Evolutionary conservation across 1,140 invertebrate species (phyloP), one percentile per base, ranked within the genome.

Genomic region (Dufourea novaeangliae): DNA sequence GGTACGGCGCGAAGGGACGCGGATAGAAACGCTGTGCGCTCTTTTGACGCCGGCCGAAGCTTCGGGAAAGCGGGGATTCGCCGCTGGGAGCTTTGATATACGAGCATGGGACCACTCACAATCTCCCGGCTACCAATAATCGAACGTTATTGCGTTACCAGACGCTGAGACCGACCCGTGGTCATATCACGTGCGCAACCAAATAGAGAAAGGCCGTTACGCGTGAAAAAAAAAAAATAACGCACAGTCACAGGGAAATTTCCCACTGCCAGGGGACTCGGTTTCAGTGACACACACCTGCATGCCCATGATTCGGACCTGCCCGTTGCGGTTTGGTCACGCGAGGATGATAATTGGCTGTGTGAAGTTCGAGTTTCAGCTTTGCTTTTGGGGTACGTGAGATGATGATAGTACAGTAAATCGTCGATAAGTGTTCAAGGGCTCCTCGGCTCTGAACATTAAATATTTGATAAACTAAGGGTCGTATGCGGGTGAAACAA

Each of bases 81-180:
- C n/a, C n/a, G n/a, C 17, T n/a, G 46, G 20, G 46, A 50, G 46
- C 46, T 50, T 50, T 50, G 46, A 50, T 50, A 50, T 50, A 50
- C 46, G 46, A 50, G 17, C 46, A n/a, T 8, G 34, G 34, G 8
- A 37, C 34, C 3, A 20, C 41, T 46, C 4, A 20, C 41, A 46
- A 46, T 46, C 41, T 20, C 41, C 41, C 41, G 41, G 20, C 89
- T 89, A 88, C 87, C 89, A 88, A 91, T 91, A 91, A 92, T 92
- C 88, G 89, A 91, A 90, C 82, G 88, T 91, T 92, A 92, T 91
- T 90, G 90, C 88, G 87, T 91, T 91, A 88, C 87, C 46, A n/a
- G 46, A 50, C 20, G 46, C 46, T 50, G 46, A 50, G 46, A 50
- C 20, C 46, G 46, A n/a, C 4, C 46, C 41, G 41, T 11, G 41